Evolutionary conservation across 1,140 invertebrate species (phyloP), one percentile per base, ranked within the genome.

Genomic region (Caerostris darwini): DNA sequence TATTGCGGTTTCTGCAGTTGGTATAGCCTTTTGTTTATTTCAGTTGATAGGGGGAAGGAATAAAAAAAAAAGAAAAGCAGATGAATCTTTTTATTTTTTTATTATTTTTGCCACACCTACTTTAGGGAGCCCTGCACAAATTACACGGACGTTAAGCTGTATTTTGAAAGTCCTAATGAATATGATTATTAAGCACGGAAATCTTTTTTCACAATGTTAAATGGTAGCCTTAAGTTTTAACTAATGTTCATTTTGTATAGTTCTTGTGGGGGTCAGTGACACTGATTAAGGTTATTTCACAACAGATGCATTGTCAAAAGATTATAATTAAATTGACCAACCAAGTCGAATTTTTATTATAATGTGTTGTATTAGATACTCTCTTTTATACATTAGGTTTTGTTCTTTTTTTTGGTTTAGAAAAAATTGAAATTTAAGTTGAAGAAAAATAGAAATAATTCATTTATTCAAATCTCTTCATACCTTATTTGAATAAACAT

Each of bases 1-100:
- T 90, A 14, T 54, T 90, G 67, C n/a, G 88, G 64, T 90, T 90
- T 69, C 54, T 57, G 7, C 34, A 19, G 53, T 54, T 61, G 34
- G 12, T 67, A 19, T 64, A 61, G 61, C 19, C 85, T 87, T 87
- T 64, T 87, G 85, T 87, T 87, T 50, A 12, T 5, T 19, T 50
- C 19, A 5, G 14, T 14, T 5, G 71, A 5, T 4, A 12, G 3
- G 0, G 7, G 5, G 6, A 71, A 19, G 3, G 19, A 12, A 53
- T 34, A 34, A 34, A 34, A 4, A 12, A 7, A 50, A 19, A 4
- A 34, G 34, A 17, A 61, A 53, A 17, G 59, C 19, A 64, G 34
- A 19, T 64, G 85, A 87, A 64, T 14, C 56, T 61, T 56, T 87
- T 57, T 14, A n/a, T n/a, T n/a, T n/a, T n/a, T n/a, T n/a, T n/a